Percentiles rank a stretch among this genome's conserved stretches.
phyloP scores from a whole-genome alignment of 2,113 vertebrate species.

The Centropus unirufus region DNA sequence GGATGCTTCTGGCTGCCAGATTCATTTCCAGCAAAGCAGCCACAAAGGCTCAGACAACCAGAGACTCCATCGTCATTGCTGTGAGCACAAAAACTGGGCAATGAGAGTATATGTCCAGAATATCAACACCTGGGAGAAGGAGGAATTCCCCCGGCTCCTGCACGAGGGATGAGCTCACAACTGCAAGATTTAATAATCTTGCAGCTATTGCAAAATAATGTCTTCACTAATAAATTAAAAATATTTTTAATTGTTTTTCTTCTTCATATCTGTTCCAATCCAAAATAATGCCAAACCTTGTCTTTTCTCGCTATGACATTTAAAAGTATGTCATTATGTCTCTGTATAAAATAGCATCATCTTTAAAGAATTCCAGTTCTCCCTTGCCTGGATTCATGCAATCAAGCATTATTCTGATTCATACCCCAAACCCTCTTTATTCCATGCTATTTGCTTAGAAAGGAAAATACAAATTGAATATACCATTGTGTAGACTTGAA shows the following conservation, averaged over 20 bases:
- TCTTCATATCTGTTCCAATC: neutral
- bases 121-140: neutral
- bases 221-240: neutral
- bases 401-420: conserved; percentile 2
- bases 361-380: conserved; percentile 5
- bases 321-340: neutral
- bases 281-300: neutral
- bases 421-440: conserved; percentile 19
- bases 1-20: conserved; percentile 13
- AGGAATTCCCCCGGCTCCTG: neutral
- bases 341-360: conserved; percentile 22
- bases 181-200: neutral
- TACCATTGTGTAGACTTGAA: neutral
- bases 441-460: neutral
- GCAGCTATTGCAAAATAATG: neutral
- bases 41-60: neutral
- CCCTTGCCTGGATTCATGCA: conserved; percentile 15
- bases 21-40: neutral
- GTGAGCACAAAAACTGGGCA: neutral
- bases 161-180: neutral
- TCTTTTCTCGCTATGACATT: conserved; percentile 1
- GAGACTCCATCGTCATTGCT: neutral
- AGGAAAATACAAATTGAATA: neutral
- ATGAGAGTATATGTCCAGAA: neutral
- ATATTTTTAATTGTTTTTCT: neutral